These are phyloP conservation scores for Protobothrops flavoviridis DNA, from an alignment of 2,113 vertebrate genomes.

Conservation along the genomic window DNA sequence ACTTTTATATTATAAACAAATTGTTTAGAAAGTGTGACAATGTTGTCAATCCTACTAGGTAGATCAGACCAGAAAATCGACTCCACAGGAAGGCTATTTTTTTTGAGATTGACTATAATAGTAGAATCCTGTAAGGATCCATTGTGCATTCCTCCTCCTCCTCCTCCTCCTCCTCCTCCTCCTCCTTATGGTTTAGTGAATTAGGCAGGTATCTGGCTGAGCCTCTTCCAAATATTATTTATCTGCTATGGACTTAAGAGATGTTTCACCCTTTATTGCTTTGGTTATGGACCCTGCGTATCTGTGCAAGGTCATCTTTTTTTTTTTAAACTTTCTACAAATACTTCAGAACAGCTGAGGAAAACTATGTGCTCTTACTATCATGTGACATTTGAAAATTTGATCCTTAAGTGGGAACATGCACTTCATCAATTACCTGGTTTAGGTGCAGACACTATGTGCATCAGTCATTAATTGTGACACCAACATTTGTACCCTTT, in stretches of 20 bases:
- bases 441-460: neutral
- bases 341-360: neutral
- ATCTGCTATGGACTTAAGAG: neutral
- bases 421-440: neutral
- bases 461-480: neutral
- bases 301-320: neutral
- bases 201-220: neutral
- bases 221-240: neutral
- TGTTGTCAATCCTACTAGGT: neutral
- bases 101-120: neutral
- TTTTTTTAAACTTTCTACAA: neutral
- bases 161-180: neutral
- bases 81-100: neutral
- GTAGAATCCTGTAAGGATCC: neutral
- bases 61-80: neutral
- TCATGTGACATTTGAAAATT: neutral
- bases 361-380: neutral
- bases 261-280: neutral
- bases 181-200: neutral
- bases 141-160: too few relatives aligned
- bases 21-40: neutral
- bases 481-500: neutral
- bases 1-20: neutral
- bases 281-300: neutral
- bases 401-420: neutral